phyloP scores from a whole-genome alignment of 2,113 vertebrate genomes.

The Microtus richardsoni region DNA sequence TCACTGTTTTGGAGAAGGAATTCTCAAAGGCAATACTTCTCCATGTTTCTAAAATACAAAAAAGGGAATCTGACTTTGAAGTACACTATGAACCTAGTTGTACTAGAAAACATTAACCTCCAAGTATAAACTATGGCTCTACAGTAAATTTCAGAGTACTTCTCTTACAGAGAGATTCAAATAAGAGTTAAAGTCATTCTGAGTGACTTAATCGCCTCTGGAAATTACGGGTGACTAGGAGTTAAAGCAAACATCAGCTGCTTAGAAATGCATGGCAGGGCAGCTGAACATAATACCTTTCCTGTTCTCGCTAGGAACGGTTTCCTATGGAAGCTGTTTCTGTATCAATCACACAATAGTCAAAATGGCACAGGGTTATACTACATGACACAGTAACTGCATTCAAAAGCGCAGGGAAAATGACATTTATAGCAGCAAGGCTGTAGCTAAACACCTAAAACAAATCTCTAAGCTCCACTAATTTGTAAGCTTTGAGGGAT shows the following conservation, averaged over 20 bases:
- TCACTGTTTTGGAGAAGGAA: not conserved
- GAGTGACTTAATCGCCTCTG: slow-evolving; percentile 56
- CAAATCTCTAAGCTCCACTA: slow-evolving; percentile 69
- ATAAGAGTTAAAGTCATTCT: slow-evolving; percentile 80
- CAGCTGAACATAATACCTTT: slow-evolving; percentile 80
- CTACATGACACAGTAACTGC: slow-evolving; percentile 74
- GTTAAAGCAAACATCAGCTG: slow-evolving; percentile 81
- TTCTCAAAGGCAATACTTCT: not conserved
- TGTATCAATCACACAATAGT: slow-evolving; percentile 77
- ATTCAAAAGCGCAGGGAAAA: slow-evolving; percentile 78
- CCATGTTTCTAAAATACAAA: not conserved
- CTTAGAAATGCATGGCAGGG: slow-evolving; percentile 75
- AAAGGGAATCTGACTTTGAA: not conserved
- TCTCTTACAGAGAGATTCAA: slow-evolving; percentile 7
- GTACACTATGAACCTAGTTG: not conserved
- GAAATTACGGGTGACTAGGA: slow-evolving; percentile 56
- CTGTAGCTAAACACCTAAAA: slow-evolving; percentile 57
- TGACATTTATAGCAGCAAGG: slow-evolving; percentile 34
- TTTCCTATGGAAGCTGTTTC: slow-evolving; percentile 72
- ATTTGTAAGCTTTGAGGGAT: slow-evolving; percentile 62
- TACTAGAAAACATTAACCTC: slow-evolving; percentile 34
- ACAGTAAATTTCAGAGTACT: slow-evolving; percentile 18
- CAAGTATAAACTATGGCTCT: not conserved
- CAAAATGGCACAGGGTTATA: slow-evolving; percentile 80
- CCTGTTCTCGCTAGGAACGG: slow-evolving; percentile 82